Evolutionary conservation across 2,888 invertebrate genomes (phyloP).

Genomic region (Xestia c-nigrum): DNA sequence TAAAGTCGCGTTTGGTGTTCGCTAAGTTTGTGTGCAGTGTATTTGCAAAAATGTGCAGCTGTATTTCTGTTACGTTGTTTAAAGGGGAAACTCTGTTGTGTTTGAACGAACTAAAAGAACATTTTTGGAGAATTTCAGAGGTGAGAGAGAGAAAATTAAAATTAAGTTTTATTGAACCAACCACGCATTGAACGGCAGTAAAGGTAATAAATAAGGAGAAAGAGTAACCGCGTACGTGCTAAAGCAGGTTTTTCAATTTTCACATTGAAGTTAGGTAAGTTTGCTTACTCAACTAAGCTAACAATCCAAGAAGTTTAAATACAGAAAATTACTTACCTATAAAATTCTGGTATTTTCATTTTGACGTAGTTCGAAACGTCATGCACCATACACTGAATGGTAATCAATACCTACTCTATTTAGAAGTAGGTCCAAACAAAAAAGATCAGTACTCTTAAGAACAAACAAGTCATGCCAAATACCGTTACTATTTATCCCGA

Average conservation of each 20-base stretch:
- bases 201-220: not conserved
- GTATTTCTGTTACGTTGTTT: conserved; percentile 8
- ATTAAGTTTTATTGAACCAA: not conserved
- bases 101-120: not conserved
- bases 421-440: not conserved
- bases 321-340: not conserved
- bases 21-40: conserved; percentile 1
- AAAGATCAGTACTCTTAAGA: too few relatives aligned
- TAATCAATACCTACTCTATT: not conserved
- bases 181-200: not conserved
- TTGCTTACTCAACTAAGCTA: not conserved
- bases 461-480: not conserved
- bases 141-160: not conserved
- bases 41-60: not conserved
- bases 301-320: not conserved
- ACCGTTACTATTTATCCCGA: conserved; percentile 3
- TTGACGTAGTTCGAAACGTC: not conserved
- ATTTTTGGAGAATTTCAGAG: not conserved
- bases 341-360: not conserved
- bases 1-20: conserved; percentile 20
- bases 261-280: not conserved
- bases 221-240: not conserved
- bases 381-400: not conserved
- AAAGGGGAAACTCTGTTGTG: not conserved
- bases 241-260: not conserved